Conservation (phyloP, 2,888 invertebrate genomes). For the Dromius quadrimaculatus region DNA sequence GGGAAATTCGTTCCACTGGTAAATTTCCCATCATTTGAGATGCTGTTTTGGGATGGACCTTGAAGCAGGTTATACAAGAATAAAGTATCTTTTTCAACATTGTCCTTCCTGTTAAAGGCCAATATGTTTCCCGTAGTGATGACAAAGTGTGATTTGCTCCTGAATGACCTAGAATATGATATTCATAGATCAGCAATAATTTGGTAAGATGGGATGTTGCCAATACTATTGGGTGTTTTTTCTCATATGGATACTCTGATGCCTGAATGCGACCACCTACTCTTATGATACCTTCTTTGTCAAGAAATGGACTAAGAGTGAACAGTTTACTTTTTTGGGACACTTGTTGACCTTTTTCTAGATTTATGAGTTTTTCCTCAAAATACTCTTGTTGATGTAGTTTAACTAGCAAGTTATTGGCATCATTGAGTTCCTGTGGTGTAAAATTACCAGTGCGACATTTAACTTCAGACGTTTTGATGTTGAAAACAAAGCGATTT, state of each 20-base stretch:
- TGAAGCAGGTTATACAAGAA: constrained; percentile 11
- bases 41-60: not conserved
- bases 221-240: constrained; percentile 14
- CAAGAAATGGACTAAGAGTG: constrained; percentile 7
- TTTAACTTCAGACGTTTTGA: not conserved
- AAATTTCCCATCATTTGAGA: not conserved
- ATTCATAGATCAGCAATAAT: not conserved
- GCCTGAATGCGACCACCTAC: not conserved
- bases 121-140: constrained; percentile 9
- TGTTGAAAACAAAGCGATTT: not conserved
- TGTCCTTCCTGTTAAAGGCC: not conserved
- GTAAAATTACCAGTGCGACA: not conserved
- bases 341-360: too few relatives aligned
- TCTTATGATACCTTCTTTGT: not conserved
- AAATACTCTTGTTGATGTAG: constrained; percentile 4
- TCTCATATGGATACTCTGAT: not conserved
- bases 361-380: not conserved
- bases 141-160: not conserved
- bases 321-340: not conserved
- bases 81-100: not conserved
- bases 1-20: not conserved
- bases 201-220: not conserved
- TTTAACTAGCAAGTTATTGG: not conserved
- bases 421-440: not conserved
- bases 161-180: not conserved